These are phyloP conservation scores for Drosophila trapezifrons DNA, from an alignment of 1,140 invertebrate species.

Conservation along the genomic window DNA sequence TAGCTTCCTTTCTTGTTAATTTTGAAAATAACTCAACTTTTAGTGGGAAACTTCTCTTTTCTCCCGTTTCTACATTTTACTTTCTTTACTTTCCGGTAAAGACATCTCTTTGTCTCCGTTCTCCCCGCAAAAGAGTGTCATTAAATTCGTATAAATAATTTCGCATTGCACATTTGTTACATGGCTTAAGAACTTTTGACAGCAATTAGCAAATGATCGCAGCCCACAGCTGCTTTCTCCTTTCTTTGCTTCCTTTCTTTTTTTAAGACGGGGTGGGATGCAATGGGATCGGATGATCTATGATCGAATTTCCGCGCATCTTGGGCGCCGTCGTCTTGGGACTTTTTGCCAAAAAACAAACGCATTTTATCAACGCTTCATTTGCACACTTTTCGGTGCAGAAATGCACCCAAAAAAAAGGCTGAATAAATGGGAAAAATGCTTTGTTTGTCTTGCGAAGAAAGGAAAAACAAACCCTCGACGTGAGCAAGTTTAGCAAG, in stretches of 20 bases:
- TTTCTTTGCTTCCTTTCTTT: not conserved
- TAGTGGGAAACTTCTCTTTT: not conserved
- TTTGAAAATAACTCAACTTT: not conserved
- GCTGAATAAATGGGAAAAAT: constrained; percentile 30
- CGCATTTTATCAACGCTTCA: constrained; percentile 70
- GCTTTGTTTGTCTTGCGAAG: constrained; percentile 72
- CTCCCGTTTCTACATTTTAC: not conserved
- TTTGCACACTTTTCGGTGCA: constrained; percentile 60
- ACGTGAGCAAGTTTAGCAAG: constrained; percentile 61
- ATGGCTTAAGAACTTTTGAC: constrained; percentile 41
- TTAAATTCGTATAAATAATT: constrained; percentile 46
- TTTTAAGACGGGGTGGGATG: constrained; percentile 10
- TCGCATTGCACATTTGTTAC: constrained; percentile 33
- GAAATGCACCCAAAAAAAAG: constrained; percentile 52
- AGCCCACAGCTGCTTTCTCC: constrained; percentile 44
- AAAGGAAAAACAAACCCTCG: constrained; percentile 76
- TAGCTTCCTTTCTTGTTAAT: not conserved
- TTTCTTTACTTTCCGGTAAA: not conserved
- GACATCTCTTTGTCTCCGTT: not conserved
- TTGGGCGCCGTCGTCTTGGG: constrained; percentile 32
- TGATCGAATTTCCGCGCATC: constrained; percentile 34
- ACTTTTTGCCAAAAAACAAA: constrained; percentile 20
- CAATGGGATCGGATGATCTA: constrained; percentile 49
- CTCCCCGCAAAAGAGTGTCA: constrained; percentile 12
- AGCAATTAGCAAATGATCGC: constrained; percentile 52